Conservation (phyloP, 2,888 invertebrate genomes). For the Scaptomyza reducta region DNA sequence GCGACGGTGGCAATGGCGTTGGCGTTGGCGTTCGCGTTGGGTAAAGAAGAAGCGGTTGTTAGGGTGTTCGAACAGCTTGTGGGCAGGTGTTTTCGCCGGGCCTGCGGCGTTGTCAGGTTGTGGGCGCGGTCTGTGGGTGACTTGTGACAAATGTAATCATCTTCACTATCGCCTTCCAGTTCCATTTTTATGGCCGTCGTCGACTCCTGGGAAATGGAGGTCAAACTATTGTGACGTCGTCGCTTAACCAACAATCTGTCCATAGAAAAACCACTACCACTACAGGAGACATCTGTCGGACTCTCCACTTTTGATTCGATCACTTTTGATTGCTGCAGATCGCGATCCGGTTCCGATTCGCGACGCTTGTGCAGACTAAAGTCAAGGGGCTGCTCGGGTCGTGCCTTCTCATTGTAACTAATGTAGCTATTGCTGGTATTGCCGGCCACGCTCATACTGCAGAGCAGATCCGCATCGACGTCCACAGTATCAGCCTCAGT, state of each 20-base stretch:
- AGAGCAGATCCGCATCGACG: constrained; percentile 64
- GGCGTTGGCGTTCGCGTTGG: neutral
- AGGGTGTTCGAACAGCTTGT: constrained; percentile 7
- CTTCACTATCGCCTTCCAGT: constrained; percentile 53
- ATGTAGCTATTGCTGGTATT: constrained; percentile 39
- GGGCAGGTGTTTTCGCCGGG: constrained; percentile 30
- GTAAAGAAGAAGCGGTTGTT: neutral
- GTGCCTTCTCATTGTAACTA: constrained; percentile 54
- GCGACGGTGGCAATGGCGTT: neutral
- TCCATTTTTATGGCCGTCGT: constrained; percentile 61
- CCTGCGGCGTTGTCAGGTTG: constrained; percentile 36
- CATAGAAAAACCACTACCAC: constrained; percentile 76
- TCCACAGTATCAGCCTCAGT: constrained; percentile 62
- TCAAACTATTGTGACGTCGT: constrained; percentile 59
- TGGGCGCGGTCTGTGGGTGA: constrained; percentile 18
- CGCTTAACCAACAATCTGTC: constrained; percentile 80
- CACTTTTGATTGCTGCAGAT: neutral
- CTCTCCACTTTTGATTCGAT: constrained; percentile 20
- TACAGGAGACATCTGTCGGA: constrained; percentile 55
- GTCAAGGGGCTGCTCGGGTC: constrained; percentile 81
- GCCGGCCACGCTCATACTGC: constrained; percentile 59
- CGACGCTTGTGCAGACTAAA: constrained; percentile 82
- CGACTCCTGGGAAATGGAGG: constrained; percentile 41
- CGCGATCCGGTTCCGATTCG: constrained; percentile 13
- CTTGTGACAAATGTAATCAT: constrained; percentile 2